These are phyloP conservation scores for Drosophila parvula DNA, from an alignment of 1,140 invertebrate genomes.

Conservation along the genomic window DNA sequence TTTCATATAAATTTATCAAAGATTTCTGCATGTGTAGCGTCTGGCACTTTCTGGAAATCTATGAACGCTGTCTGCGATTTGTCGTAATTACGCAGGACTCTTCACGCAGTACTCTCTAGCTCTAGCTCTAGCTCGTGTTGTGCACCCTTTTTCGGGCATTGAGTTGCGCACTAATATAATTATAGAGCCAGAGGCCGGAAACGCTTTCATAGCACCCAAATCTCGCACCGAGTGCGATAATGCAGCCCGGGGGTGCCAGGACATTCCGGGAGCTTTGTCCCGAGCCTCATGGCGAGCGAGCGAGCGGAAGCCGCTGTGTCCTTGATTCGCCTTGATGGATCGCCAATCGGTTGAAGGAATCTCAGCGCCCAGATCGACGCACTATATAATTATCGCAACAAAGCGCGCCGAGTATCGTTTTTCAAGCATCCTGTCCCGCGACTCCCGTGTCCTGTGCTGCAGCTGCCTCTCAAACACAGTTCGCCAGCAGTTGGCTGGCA, in stretches of 20 bases:
- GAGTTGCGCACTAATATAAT: slow-evolving; percentile 73
- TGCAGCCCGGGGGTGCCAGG: slow-evolving; percentile 46
- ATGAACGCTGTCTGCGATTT: slow-evolving; percentile 23
- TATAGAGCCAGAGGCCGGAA: slow-evolving; percentile 75
- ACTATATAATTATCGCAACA: slow-evolving; percentile 74
- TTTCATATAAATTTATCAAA: no score
- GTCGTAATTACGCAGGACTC: slow-evolving; percentile 59
- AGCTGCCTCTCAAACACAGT: slow-evolving; percentile 55
- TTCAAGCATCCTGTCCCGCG: slow-evolving; percentile 73
- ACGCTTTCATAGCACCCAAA: slow-evolving; percentile 73
- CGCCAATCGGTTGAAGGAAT: slow-evolving; percentile 27
- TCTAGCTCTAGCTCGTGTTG: slow-evolving; percentile 16
- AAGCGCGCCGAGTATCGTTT: slow-evolving; percentile 69
- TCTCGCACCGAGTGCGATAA: slow-evolving; percentile 22
- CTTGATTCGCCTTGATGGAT: slow-evolving; percentile 48
- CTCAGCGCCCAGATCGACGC: slow-evolving; percentile 42
- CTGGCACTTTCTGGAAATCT: slow-evolving; percentile 12
- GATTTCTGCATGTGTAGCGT: slow-evolving; percentile 4
- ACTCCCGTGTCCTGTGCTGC: slow-evolving; percentile 19
- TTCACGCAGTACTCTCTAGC: slow-evolving; percentile 16
- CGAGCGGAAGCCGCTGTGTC: slow-evolving; percentile 48
- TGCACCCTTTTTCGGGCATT: slow-evolving; percentile 63
- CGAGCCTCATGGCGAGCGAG: slow-evolving; percentile 47
- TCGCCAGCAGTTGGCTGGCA: no score
- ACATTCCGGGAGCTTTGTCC: slow-evolving; percentile 43